These are phyloP conservation scores for Lipophrys pholis DNA, from an alignment of 2,113 vertebrate genomes.

Conservation along the genomic window DNA sequence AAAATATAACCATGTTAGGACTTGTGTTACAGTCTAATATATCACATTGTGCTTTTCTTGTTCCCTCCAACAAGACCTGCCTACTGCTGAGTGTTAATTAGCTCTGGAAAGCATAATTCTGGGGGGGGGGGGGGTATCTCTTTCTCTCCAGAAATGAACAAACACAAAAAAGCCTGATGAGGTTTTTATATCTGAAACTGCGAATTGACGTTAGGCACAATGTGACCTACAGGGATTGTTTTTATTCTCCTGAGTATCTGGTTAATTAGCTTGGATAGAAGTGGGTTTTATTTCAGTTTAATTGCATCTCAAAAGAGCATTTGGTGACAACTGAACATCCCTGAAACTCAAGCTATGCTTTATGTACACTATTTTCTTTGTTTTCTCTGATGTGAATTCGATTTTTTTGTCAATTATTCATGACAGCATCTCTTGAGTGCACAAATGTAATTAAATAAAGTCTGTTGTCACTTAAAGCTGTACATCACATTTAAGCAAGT, in stretches of 20 bases:
- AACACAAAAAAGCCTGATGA: background rate
- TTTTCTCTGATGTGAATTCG: too few relatives aligned
- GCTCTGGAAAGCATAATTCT: conserved; percentile 26
- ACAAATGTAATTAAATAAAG: too few relatives aligned
- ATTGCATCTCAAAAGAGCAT: conserved; percentile 12
- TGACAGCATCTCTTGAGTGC: too few relatives aligned
- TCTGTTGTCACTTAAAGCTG: too few relatives aligned
- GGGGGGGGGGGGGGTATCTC: background rate
- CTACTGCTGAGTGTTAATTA: conserved; percentile 14
- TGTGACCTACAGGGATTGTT: conserved; percentile 17
- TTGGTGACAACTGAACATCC: too few relatives aligned
- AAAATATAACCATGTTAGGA: too few relatives aligned
- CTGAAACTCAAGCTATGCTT: too few relatives aligned
- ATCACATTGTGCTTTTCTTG: background rate
- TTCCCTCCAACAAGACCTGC: conserved; percentile 7
- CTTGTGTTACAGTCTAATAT: background rate
- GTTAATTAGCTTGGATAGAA: conserved; percentile 47
- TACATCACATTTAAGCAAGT: too few relatives aligned
- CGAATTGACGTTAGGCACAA: background rate
- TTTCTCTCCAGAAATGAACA: background rate
- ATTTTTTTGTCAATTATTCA: too few relatives aligned
- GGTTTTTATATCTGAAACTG: conserved; percentile 6
- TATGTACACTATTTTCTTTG: too few relatives aligned
- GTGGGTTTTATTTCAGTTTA: conserved; percentile 12
- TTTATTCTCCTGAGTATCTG: conserved; percentile 21